Evolutionary conservation across 2,113 vertebrate species (phyloP).

Genomic region (Nothoprocta pentlandii): DNA sequence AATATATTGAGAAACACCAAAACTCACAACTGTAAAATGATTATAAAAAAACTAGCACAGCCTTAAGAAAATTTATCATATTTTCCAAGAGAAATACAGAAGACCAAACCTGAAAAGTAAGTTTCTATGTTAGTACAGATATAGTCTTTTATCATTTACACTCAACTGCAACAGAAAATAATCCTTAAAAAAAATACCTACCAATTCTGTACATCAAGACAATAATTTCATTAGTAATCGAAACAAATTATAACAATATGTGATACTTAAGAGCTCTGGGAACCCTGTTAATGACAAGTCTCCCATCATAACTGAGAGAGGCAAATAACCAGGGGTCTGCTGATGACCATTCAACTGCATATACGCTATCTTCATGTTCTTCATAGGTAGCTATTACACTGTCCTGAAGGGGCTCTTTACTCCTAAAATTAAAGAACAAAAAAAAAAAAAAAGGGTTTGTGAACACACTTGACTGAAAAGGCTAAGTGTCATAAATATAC

Average conservation of each 20-base stretch:
- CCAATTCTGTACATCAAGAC: conserved; percentile 44
- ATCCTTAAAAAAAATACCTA: conserved; percentile 60
- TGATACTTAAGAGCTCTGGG: conserved; percentile 95
- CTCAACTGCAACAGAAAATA: conserved; percentile 51
- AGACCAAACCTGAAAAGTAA: background rate
- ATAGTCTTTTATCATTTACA: conserved; percentile 37
- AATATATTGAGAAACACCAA: background rate
- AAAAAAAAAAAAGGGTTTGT: conserved; percentile 31
- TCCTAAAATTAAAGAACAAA: conserved; percentile 71
- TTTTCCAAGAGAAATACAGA: background rate
- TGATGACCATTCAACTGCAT: conserved; percentile 97
- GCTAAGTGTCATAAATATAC: background rate
- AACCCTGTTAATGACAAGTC: conserved; percentile 97
- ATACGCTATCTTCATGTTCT: conserved; percentile 98
- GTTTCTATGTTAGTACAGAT: background rate
- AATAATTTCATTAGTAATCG: conserved; percentile 43
- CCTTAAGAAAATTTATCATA: background rate
- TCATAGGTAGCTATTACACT: conserved; percentile 96
- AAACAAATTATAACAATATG: conserved; percentile 85
- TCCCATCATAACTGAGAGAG: conserved; percentile 96
- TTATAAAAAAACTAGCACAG: background rate
- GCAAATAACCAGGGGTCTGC: conserved; percentile 98
- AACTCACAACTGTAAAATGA: background rate
- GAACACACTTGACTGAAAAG: conserved; percentile 31
- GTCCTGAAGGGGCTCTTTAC: conserved; percentile 93